These are phyloP conservation scores for Philypnodon macrostomus DNA, from an alignment of 2,797 vertebrate species.

Conservation along the genomic window DNA sequence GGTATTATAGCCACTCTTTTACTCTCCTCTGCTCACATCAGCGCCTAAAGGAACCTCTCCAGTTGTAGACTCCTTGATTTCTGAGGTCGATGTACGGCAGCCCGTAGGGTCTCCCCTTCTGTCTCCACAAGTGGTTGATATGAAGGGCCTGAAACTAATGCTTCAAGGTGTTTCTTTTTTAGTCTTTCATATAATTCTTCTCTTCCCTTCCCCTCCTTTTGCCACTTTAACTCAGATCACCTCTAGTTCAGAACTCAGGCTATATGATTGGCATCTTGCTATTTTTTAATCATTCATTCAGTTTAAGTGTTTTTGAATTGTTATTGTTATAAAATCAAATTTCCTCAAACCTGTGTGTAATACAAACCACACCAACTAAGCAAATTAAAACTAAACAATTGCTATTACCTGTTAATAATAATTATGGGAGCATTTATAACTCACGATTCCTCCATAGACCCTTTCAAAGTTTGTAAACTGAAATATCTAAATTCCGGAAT, in stretches of 20 bases:
- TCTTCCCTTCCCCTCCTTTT: background rate
- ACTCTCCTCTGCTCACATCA: slow-evolving; percentile 7
- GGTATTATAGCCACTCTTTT: slow-evolving; percentile 26
- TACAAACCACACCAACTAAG: too few species aligned
- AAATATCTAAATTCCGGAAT: too few species aligned
- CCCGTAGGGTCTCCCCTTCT: slow-evolving; percentile 31
- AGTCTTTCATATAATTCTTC: slow-evolving; percentile 4
- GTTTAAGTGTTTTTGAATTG: too few species aligned
- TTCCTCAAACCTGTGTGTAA: too few species aligned
- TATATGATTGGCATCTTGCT: too few species aligned
- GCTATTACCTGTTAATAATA: too few species aligned
- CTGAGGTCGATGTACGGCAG: slow-evolving; percentile 30
- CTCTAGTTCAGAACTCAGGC: background rate
- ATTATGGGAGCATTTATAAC: too few species aligned
- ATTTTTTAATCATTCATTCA: too few species aligned
- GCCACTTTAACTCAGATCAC: background rate
- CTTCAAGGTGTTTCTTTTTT: slow-evolving; percentile 45
- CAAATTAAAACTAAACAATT: too few species aligned
- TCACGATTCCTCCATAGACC: too few species aligned
- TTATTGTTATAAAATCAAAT: too few species aligned
- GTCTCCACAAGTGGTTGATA: slow-evolving; percentile 48
- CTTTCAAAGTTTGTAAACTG: too few species aligned
- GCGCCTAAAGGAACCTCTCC: slow-evolving; percentile 26
- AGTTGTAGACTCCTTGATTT: slow-evolving; percentile 38
- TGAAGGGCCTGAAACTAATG: slow-evolving; percentile 34